Base-by-base conservation (phyloP, 2,113 vertebrate species). In the Cinclus mexicanus region DNA sequence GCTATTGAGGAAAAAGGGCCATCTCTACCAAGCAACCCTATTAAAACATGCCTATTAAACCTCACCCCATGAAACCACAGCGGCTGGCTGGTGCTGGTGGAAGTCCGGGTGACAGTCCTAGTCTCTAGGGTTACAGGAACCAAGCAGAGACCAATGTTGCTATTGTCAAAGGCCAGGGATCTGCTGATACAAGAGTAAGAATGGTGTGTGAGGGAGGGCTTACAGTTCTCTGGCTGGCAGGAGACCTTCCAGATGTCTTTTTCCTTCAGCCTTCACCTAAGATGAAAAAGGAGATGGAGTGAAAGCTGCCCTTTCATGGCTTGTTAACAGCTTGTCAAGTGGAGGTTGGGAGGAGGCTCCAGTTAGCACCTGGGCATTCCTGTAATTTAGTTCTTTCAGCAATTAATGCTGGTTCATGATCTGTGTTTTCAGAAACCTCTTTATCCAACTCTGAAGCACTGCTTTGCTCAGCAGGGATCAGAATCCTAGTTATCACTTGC, bases 131-230 rank as follows among this genome's bases (percentile, higher is more conserved):
- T n/a, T 44, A 44, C 13, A 82, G 57, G 52, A 94, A 64, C 41
- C 0, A 1, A 74, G 72, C 4, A 10, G 2, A 81, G 42, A 86
- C 39, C 52, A 75, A 42, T 2, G 3, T 6, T 9, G 2, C 53
- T 69, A 2, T n/a, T 90, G 60, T 83, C 8, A 15, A 46, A 77
- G 28, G 14, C 55, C 24, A 18, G 28, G 35, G 33, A 17, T 53
- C 59, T 56, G 47, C 20, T 60, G n/a, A 24, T n/a, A 75, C 17
- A 8, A 85, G 20, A 79, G 52, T 28, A 71, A 35, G 49, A 90
- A 35, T 0, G 1, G 14, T 41, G 22, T 5, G 14, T 7, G 47
- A 87, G 20, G 28, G 35, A 92, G 63, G 50, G 37, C 19, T 59
- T 65, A 35, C 21, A 87, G 61, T 14, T 72, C 42, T 72, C 39